Evolutionary conservation across 2,888 invertebrate species (phyloP).

Genomic region (Agonopterix subpropinquella): DNA sequence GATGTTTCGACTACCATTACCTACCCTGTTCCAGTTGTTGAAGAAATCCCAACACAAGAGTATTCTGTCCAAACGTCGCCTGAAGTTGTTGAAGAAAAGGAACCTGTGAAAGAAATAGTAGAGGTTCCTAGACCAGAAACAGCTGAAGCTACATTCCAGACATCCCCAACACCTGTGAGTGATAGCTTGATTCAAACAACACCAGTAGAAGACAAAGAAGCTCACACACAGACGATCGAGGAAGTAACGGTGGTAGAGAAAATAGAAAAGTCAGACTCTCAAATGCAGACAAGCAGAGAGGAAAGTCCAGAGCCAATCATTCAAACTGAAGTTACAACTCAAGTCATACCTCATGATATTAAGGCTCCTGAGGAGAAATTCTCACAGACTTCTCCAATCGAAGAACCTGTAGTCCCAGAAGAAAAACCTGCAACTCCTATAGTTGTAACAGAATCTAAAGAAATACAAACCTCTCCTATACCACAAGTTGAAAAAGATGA

Average conservation of each 20-base stretch:
- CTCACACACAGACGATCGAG: constrained; percentile 56
- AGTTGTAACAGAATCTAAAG: constrained; percentile 60
- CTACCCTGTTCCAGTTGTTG: constrained; percentile 75
- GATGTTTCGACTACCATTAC: constrained; percentile 74
- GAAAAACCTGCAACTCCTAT: constrained; percentile 41
- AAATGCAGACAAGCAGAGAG: constrained; percentile 59
- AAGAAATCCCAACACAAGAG: constrained; percentile 75
- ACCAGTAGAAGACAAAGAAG: constrained; percentile 60
- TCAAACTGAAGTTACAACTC: constrained; percentile 71
- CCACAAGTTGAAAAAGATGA: constrained; percentile 44
- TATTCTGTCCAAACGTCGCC: constrained; percentile 77
- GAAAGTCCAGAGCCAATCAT: constrained; percentile 47
- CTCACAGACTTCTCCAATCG: constrained; percentile 62
- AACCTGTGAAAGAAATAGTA: constrained; percentile 49
- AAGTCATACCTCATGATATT: constrained; percentile 64
- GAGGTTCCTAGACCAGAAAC: constrained; percentile 41
- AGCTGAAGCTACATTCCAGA: constrained; percentile 65
- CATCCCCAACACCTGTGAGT: constrained; percentile 64
- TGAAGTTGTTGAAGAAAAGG: constrained; percentile 49
- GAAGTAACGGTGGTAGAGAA: constrained; percentile 47
- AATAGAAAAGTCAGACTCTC: constrained; percentile 49
- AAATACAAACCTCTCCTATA: constrained; percentile 74
- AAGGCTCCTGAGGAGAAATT: constrained; percentile 57
- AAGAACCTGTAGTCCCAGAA: constrained; percentile 28
- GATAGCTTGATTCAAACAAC: constrained; percentile 79